Base-by-base conservation (phyloP, 2,797 vertebrate genomes). In the Tympanoctomys barrerae region DNA sequence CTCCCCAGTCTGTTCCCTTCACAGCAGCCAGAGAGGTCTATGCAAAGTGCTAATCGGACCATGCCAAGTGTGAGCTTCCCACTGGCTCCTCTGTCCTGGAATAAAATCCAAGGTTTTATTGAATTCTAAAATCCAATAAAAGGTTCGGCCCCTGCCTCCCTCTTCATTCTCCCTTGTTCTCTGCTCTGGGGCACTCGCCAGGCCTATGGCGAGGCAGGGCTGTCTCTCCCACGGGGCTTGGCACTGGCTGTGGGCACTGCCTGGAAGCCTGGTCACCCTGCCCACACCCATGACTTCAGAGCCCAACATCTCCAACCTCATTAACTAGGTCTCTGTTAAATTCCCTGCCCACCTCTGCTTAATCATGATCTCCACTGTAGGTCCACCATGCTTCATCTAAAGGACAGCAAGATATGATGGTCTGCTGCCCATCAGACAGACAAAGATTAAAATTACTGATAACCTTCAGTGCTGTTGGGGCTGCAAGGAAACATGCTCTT, bases 371-470 rank as follows among this genome's bases (percentile, higher is more conserved):
- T 78, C 28, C 24, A 57, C 14, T 64, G n/a, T 28, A 91, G 66
- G 77, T 77, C 28, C 4, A 64, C 89, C 89, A 46, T 28, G 28
- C 19, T 26, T 94, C 28, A 57, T 82, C 36, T 82, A 95, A 94
- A 80, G n/a, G 70, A 91, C 36, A 81, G 54, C 36, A 42, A 93
- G 46, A 70, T 62, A 46, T 13, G 71, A 12, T 36, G 71, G 21
- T 73, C 70, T 75, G 31, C 54, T 13, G 16, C 49, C 70, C 77
- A 73, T 33, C 21, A 57, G 68, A 66, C 36, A 62, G 66, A 52
- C 39, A 59, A 79, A 94, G 57, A 52, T 42, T 61, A 33, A 83
- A 70, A 88, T 79, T 14, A 61, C 10, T 79, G 49, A 61, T 42
- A 31, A 64, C 33, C n/a, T 22, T 54, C 28, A 1, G 22, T 79